Conservation (phyloP, 2,797 vertebrate species). For the Rhinogobio ventralis region DNA sequence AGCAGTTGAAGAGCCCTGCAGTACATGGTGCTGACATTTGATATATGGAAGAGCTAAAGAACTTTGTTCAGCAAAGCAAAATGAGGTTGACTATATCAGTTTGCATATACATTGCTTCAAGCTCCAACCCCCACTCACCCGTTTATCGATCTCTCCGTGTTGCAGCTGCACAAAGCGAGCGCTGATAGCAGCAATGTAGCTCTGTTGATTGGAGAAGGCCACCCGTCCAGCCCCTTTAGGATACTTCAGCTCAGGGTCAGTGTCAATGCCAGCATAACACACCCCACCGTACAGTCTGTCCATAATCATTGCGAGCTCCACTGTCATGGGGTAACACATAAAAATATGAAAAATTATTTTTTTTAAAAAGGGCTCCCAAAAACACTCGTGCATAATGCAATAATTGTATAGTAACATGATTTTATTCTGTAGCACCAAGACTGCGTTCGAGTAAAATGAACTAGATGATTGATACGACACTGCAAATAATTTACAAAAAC, state of each 20-base stretch:
- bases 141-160: slow-evolving; percentile 99
- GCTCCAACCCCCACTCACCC: slow-evolving; percentile 79
- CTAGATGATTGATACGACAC: background rate
- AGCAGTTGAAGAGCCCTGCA: background rate
- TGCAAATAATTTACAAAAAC: background rate
- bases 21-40: background rate
- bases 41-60: slow-evolving; percentile 1
- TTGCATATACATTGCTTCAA: slow-evolving; percentile 11
- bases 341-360: no score
- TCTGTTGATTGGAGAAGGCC: slow-evolving; percentile 99
- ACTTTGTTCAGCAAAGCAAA: background rate
- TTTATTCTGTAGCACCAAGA: background rate
- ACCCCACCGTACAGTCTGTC: slow-evolving; percentile 97
- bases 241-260: slow-evolving; percentile 98
- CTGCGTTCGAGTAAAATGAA: background rate
- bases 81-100: background rate
- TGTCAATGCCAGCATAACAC: slow-evolving; percentile 99
- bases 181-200: slow-evolving; percentile 99
- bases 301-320: slow-evolving; percentile 99
- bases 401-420: background rate
- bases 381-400: background rate
- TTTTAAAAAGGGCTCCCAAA: background rate
- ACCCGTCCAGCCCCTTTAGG: slow-evolving; percentile 98
- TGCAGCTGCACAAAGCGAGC: slow-evolving; percentile 99
- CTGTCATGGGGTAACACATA: slow-evolving; percentile 71